A percentile compares a stretch with the other conserved stretches of the same genome.
Conservation (phyloP, 1,140 invertebrate genomes). For the Ephestia elutella region DNA sequence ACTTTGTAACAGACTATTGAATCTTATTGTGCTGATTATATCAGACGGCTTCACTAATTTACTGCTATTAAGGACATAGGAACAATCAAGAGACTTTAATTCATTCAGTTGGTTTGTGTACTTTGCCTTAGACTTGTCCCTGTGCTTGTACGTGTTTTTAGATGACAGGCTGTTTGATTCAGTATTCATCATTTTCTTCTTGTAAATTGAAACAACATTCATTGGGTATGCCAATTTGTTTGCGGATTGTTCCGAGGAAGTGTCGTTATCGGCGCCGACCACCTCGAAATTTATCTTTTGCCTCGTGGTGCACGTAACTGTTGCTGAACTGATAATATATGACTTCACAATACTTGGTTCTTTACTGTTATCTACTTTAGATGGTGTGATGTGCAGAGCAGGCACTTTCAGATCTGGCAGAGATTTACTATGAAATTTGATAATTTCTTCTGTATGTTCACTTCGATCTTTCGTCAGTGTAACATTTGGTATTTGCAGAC, state of each 20-base stretch:
- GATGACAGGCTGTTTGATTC: conserved; percentile 13
- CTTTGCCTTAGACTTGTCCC: conserved; percentile 21
- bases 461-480: conserved; percentile 50
- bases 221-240: conserved; percentile 40
- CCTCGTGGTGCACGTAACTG: conserved; percentile 59
- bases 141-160: conserved; percentile 17
- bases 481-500: conserved; percentile 63
- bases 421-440: conserved; percentile 36
- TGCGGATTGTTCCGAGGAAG: conserved; percentile 29
- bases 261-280: conserved; percentile 36
- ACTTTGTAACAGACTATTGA: conserved; percentile 48
- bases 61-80: conserved; percentile 35
- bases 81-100: conserved; percentile 35
- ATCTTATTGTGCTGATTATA: conserved; percentile 60
- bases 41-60: conserved; percentile 66
- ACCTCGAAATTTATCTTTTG: conserved; percentile 63
- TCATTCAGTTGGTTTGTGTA: conserved; percentile 26
- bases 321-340: conserved; percentile 53
- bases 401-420: conserved; percentile 42
- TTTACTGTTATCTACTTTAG: conserved; percentile 25
- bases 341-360: conserved; percentile 36
- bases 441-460: conserved; percentile 40
- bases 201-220: conserved; percentile 55
- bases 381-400: conserved; percentile 24
- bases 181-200: conserved; percentile 41